Percentiles rank a stretch among this genome's conserved stretches.
phyloP scores from a whole-genome alignment of 2,113 vertebrate genomes.

The Mionectes macconnelli region DNA sequence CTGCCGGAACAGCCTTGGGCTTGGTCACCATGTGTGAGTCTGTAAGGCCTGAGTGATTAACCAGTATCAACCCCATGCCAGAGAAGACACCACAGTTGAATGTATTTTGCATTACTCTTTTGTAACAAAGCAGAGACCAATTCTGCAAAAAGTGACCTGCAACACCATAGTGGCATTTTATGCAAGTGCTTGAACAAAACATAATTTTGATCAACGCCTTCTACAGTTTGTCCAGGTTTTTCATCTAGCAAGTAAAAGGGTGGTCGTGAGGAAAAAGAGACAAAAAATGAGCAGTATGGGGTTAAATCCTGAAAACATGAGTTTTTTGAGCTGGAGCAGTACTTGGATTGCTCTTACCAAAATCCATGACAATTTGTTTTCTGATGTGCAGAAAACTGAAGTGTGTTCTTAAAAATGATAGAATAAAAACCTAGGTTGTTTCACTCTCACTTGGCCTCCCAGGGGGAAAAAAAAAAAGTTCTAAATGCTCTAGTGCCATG shows the following conservation, averaged over 20 bases:
- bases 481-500: background rate
- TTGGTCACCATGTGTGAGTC: background rate
- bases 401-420: background rate
- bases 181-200: background rate
- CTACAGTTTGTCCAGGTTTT: background rate
- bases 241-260: background rate
- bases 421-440: background rate
- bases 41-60: background rate
- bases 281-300: background rate
- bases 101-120: background rate
- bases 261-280: background rate
- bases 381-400: background rate
- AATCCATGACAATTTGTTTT: background rate
- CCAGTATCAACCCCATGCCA: background rate
- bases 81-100: no score
- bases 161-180: background rate
- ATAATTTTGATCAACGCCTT: background rate
- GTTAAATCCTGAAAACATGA: background rate
- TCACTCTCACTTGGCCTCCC: background rate
- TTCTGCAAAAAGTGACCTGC: background rate
- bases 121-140: background rate
- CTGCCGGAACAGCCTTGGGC: background rate
- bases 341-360: background rate
- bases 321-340: background rate
- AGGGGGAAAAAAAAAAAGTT: background rate